A percentile compares a stretch with the other conserved stretches of the same genome.
phyloP scores from a whole-genome alignment of 2,797 vertebrate species.

The Cheirogaleus major region DNA sequence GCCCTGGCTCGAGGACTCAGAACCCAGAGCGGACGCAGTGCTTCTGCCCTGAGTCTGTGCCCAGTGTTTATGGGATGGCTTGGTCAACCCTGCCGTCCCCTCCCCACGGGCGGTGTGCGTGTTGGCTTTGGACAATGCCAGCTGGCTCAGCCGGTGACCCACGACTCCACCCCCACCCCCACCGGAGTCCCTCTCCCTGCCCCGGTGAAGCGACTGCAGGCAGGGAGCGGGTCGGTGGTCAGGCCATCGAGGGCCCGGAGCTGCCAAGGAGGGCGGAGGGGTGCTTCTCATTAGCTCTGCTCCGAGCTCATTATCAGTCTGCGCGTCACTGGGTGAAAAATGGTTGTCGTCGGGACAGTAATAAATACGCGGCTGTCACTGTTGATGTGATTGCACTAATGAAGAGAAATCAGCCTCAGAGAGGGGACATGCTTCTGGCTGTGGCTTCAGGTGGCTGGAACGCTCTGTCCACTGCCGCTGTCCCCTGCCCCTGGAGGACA shows the following conservation, averaged over 20 bases:
- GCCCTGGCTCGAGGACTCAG: background rate
- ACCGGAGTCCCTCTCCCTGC: background rate
- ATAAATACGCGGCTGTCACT: conserved; percentile 84
- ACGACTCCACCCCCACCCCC: background rate
- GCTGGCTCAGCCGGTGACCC: background rate
- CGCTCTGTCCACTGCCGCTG: background rate
- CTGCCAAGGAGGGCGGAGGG: background rate
- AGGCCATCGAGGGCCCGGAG: background rate
- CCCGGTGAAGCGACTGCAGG: background rate
- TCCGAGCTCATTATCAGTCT: conserved; percentile 77
- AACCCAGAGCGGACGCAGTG: background rate
- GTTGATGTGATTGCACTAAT: conserved; percentile 86
- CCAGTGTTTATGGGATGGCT: background rate
- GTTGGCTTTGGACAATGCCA: background rate
- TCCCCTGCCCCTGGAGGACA: background rate
- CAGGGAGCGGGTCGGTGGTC: background rate
- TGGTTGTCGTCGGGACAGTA: conserved; percentile 64
- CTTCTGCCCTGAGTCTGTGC: background rate
- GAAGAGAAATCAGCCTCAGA: conserved; percentile 68
- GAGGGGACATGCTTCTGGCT: background rate
- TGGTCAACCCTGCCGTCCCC: background rate
- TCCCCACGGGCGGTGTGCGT: rapidly evolving
- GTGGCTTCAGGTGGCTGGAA: background rate
- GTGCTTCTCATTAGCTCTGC: conserved; percentile 70
- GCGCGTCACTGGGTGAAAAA: conserved; percentile 81